A percentile compares a stretch with the other conserved stretches of the same genome.
Conservation (phyloP, 2,113 vertebrate genomes). For the Tragelaphus buxtoni region DNA sequence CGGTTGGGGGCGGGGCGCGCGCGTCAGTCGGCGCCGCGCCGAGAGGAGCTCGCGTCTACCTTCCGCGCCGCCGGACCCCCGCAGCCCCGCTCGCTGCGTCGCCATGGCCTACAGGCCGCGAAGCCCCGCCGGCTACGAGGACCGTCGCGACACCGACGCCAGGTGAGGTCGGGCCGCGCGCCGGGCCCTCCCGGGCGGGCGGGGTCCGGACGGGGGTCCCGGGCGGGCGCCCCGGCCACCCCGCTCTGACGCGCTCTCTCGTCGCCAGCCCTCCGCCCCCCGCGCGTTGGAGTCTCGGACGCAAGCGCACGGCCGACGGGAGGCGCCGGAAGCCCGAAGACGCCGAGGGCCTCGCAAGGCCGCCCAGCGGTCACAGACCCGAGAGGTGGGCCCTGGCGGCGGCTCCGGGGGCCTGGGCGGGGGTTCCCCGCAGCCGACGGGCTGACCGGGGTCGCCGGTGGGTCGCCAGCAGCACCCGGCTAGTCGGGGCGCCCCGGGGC, state of each 20-base stretch:
- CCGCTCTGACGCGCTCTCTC: neutral
- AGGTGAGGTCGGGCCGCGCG: slow-evolving; percentile 18
- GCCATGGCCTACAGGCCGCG: slow-evolving; percentile 71
- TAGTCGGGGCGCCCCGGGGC: accelerated
- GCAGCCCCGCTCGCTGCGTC: neutral
- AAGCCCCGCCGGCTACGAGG: slow-evolving; percentile 45
- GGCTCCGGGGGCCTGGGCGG: neutral
- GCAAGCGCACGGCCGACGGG: too few relatives aligned
- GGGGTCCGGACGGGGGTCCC: neutral
- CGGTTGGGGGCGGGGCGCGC: slow-evolving; percentile 30
- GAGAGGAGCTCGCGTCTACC: accelerated
- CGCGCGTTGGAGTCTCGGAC: too few relatives aligned
- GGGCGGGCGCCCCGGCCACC: neutral
- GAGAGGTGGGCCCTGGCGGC: slow-evolving; percentile 76
- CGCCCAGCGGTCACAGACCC: too few relatives aligned
- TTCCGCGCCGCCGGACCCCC: neutral
- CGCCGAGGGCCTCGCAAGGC: too few relatives aligned
- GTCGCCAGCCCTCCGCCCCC: neutral
- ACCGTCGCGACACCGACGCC: neutral
- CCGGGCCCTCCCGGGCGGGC: neutral
- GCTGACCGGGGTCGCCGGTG: accelerated
- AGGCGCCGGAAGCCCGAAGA: too few relatives aligned
- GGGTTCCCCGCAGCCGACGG: neutral
- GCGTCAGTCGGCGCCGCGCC: slow-evolving; percentile 24
- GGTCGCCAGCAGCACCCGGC: accelerated